Conservation (phyloP, 1,140 invertebrate genomes). For the Acromyrmex echinatior region DNA sequence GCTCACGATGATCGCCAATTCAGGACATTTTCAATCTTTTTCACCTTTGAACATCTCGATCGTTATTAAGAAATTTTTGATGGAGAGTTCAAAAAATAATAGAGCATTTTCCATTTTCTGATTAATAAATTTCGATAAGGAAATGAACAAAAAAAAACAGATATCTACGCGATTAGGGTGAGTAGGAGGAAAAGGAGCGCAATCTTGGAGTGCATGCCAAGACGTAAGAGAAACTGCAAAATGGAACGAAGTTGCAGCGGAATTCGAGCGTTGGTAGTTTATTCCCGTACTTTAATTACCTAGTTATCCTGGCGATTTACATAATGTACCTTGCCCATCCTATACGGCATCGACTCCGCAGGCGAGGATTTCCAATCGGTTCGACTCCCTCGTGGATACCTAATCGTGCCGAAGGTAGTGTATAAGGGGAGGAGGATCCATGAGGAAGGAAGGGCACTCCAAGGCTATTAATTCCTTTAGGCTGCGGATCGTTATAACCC, state of each 20-base stretch:
- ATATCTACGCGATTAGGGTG: not conserved
- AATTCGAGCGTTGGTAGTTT: constrained; percentile 76
- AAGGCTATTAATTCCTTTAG: constrained; percentile 76
- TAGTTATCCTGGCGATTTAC: constrained; percentile 77
- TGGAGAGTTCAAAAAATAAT: constrained; percentile 74
- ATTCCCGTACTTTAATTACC: constrained; percentile 79
- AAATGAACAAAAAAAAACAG: constrained; percentile 18
- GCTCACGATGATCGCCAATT: constrained; percentile 27
- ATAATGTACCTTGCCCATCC: constrained; percentile 73
- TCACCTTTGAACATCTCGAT: constrained; percentile 32
- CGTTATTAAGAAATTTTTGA: constrained; percentile 7
- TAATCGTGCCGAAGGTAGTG: constrained; percentile 63
- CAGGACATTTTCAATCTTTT: constrained; percentile 46
- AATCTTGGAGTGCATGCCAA: constrained; percentile 10
- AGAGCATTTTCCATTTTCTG: constrained; percentile 61
- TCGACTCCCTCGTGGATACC: constrained; percentile 66
- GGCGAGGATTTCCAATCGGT: constrained; percentile 74
- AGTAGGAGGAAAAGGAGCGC: not conserved
- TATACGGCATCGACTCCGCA: constrained; percentile 53
- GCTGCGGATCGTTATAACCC: constrained; percentile 74
- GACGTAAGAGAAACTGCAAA: constrained; percentile 60
- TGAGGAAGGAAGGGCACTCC: constrained; percentile 20
- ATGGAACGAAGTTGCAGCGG: constrained; percentile 71
- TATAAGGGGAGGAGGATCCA: not conserved
- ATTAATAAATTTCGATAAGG: constrained; percentile 65